These are phyloP conservation scores for Cataglyphis cursor DNA, from an alignment of 2,888 invertebrate species.

Conservation along the genomic window DNA sequence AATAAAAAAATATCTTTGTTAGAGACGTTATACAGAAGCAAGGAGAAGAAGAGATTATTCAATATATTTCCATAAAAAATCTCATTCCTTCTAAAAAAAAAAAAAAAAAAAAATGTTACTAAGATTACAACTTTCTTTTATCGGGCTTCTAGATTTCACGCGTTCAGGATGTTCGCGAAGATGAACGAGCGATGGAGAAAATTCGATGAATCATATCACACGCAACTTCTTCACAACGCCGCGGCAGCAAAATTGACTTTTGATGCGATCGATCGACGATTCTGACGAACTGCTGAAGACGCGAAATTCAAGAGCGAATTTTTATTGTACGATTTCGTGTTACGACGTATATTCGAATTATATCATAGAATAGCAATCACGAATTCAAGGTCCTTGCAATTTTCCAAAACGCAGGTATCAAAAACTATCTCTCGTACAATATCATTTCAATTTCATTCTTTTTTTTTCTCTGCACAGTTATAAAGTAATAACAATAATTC, in stretches of 20 bases:
- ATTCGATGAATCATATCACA: conserved; percentile 36
- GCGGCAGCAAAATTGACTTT: conserved; percentile 27
- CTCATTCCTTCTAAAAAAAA: too few species aligned
- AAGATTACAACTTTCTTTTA: conserved; percentile 9
- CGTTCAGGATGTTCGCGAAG: neutral
- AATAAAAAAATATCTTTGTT: conserved; percentile 7
- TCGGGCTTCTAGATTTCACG: neutral
- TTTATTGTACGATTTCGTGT: neutral
- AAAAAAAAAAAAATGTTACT: neutral
- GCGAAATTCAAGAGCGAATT: conserved; percentile 8
- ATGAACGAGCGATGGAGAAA: conserved; percentile 15
- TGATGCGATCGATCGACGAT: conserved; percentile 31
- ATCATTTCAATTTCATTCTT: neutral
- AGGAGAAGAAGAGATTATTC: neutral
- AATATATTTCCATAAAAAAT: neutral
- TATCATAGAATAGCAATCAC: neutral
- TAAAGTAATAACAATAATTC: neutral
- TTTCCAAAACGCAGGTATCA: neutral
- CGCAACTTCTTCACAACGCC: conserved; percentile 20
- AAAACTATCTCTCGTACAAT: neutral
- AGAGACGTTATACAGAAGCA: neutral
- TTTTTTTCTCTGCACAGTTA: neutral
- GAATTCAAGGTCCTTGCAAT: neutral
- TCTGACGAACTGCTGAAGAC: neutral
- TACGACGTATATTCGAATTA: neutral